A percentile compares a stretch with the other conserved stretches of the same genome.
These are phyloP conservation scores for Drosophila lowei DNA, from an alignment of 1,140 invertebrate species.

Conservation along the genomic window DNA sequence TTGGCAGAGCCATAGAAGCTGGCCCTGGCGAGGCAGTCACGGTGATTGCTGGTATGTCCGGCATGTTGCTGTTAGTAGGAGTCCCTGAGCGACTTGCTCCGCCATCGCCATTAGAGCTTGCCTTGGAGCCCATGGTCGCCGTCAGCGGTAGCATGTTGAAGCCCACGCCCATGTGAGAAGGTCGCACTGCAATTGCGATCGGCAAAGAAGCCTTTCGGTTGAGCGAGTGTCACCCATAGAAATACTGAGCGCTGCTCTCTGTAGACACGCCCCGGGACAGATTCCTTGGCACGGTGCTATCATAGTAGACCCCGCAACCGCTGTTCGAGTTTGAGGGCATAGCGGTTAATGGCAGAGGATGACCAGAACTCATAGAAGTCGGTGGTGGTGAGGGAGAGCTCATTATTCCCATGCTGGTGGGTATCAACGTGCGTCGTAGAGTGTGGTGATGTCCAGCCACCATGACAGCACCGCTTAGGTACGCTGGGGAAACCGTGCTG, in stretches of 20 bases:
- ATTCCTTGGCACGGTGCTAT: constrained; percentile 61
- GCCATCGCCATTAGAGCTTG: constrained; percentile 13
- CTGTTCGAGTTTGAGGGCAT: constrained; percentile 32
- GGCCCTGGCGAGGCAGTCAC: constrained; percentile 54
- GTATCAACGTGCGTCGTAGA: constrained; percentile 57
- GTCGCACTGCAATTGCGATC: constrained; percentile 58
- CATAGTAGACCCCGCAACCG: constrained; percentile 56
- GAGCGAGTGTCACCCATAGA: constrained; percentile 71
- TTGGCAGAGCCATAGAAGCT: too few species aligned
- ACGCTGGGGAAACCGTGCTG: constrained; percentile 53
- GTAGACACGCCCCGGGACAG: constrained; percentile 56
- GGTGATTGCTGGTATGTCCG: constrained; percentile 64
- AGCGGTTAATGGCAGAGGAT: constrained; percentile 35
- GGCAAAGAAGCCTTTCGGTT: constrained; percentile 68
- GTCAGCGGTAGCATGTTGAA: constrained; percentile 60
- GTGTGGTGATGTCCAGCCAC: constrained; percentile 62
- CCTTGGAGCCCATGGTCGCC: constrained; percentile 51
- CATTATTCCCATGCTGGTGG: constrained; percentile 68
- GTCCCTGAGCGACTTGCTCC: constrained; percentile 44
- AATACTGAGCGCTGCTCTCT: constrained; percentile 60
- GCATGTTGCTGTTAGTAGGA: constrained; percentile 44
- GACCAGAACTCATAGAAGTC: constrained; percentile 14
- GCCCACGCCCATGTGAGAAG: constrained; percentile 33
- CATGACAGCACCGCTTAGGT: constrained; percentile 61
- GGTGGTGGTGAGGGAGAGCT: constrained; percentile 52